Evolutionary conservation across 2,888 invertebrate species (phyloP), one percentile per base, ranked within the genome.

Genomic region (Mesorhabditis sp.): DNA sequence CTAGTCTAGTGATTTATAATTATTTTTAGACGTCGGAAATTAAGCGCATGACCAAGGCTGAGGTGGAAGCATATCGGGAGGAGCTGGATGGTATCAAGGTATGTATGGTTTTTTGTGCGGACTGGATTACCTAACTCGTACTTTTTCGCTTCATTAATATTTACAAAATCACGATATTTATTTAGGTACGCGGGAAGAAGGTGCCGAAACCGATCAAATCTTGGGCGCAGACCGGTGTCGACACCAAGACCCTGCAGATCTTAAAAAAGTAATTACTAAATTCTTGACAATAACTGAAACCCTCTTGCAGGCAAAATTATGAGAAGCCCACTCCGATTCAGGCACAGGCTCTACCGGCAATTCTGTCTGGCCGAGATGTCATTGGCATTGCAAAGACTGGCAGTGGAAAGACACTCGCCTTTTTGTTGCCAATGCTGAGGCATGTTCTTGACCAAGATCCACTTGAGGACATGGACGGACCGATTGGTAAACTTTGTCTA

Each of bases 311-410:
- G 73, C 83, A 87, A 69, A 83, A 90, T 71, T 99, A 94, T 87
- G 94, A 95, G 82, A 96, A 95, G 87, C 98, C 98, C 0, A 98
- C 98, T 0, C 97, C 98, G 0, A 98, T 98, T 83, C 98, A 98
- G 88, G 92, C 93, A 69, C 98, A 99, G 88, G 97, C 96, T 4
- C 93, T 98, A 84, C 89, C 89, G 28, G 86, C 87, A 43, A 93
- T 98, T 73, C 96, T 99, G 67, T 95, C 95, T 84, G 97, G 70
- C 43, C 63, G 77, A 1, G 78, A 78, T 62, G 74, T 78, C 4
- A 78, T 78, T 61, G 78, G 73, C 69, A 98, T 99, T 86, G 98
- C 98, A 2, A 98, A 98, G 88, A 98, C 98, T 0, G 97, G 97
- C 64, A 95, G 95, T 85, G 98, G 98, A 45, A 99, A 98, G 89